Base-by-base conservation (phyloP, 2,888 invertebrate genomes). In the Hermaeophaga mercurialis region DNA sequence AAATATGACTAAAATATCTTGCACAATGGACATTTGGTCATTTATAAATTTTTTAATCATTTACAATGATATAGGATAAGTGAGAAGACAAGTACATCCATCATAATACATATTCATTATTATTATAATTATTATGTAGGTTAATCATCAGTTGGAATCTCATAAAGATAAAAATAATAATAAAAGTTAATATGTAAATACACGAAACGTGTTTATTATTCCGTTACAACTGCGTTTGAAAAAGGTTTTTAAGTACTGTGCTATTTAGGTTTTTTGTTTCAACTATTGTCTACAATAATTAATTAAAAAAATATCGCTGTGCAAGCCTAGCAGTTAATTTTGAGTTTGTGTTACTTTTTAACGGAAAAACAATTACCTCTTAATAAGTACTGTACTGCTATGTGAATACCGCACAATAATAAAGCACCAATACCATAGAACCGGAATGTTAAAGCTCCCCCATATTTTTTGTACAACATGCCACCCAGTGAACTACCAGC, bases 401-500 rank as follows among this genome's bases (percentile, higher is more conserved):
- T 78, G 72, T 89, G 89, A 3, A 87, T 49, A 1, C 81, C 69
- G 66, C 84, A 84, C 39, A 81, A 80, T 7, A 85, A 70, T 22
- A 92, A 78, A 0, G 90, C 84, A 0, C 82, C 85, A 44, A 85
- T 80, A 0, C 91, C 91, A 71, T 89, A 91, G 63, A 84, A 81
- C 55, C 85, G 82, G 75, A 91, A 92, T 0, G 89, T 87, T 38
- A 79, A 73, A 53, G 84, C 81, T 5, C 90, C 90, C 0, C 86
- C 86, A 52, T 85, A 82, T 5, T 50, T 55, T 0, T 53, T 69
- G 69, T 88, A 87, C 26, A 91, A 73, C 4, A 83, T 73, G 1
- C 93, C 93, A n/a, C 88, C 92, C 46, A 91, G 76, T 8, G 89
- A 82, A 71, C 90, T 92, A 28, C 93, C 93, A 8, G 86, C 73